phyloP scores from a whole-genome alignment of 2,113 vertebrate species.

The Eurypyga helias region DNA sequence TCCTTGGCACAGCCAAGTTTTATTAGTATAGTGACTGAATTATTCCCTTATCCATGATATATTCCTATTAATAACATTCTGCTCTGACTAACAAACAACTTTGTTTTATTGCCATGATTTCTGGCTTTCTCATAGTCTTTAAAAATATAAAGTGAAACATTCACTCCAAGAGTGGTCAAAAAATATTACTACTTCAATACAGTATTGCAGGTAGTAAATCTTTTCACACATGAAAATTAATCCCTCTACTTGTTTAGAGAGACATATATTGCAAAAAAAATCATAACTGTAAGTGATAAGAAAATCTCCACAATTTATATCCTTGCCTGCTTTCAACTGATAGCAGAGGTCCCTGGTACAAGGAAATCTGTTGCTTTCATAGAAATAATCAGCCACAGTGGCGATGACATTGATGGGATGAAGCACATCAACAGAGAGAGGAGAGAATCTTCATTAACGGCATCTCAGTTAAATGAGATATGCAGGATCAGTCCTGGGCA shows the following conservation, averaged over 20 bases:
- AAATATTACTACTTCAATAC: slow-evolving; percentile 16
- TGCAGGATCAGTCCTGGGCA: background rate
- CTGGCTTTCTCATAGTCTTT: background rate
- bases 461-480: background rate
- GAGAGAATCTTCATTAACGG: background rate
- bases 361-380: background rate
- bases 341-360: background rate
- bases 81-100: background rate
- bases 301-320: background rate
- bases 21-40: background rate
- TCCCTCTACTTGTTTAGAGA: slow-evolving; percentile 5
- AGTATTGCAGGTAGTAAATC: slow-evolving; percentile 30
- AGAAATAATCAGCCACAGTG: background rate
- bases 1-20: background rate
- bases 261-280: background rate
- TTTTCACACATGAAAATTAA: slow-evolving; percentile 22
- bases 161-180: background rate
- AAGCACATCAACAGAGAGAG: background rate
- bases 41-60: background rate
- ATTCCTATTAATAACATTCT: background rate
- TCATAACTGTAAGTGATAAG: background rate
- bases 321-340: background rate
- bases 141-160: slow-evolving; percentile 37
- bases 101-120: slow-evolving; percentile 41
- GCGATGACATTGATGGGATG: background rate